Percentiles rank a stretch among this genome's conserved stretches.
phyloP scores from a whole-genome alignment of 1,140 invertebrate species.

The Drosophila teissieri region DNA sequence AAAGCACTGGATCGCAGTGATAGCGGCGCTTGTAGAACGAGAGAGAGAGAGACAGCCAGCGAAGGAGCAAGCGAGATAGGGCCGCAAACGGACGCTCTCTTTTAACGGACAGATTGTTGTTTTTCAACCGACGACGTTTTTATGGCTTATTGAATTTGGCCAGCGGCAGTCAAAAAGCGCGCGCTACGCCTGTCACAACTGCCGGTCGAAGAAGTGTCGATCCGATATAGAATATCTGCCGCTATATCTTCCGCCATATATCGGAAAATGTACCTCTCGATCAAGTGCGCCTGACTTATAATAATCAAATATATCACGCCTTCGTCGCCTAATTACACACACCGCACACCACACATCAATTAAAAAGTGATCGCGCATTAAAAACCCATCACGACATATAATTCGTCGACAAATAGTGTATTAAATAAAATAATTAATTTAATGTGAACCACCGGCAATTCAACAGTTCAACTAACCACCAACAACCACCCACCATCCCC shows the following conservation, averaged over 20 bases:
- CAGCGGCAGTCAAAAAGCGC: constrained; percentile 67
- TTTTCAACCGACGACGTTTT: constrained; percentile 55
- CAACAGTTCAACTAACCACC: neutral
- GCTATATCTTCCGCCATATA: constrained; percentile 2
- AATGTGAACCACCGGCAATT: constrained; percentile 28
- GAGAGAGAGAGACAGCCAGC: neutral
- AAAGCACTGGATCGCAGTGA: constrained; percentile 26
- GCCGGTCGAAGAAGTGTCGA: neutral
- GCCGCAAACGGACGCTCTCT: neutral
- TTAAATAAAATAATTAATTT: constrained; percentile 67
- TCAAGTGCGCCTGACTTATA: constrained; percentile 17
- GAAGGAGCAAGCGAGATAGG: constrained; percentile 40
- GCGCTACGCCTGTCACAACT: constrained; percentile 56
- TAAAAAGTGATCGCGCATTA: constrained; percentile 79
- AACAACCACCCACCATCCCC: neutral
- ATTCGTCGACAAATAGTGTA: constrained; percentile 49
- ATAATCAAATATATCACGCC: constrained; percentile 28
- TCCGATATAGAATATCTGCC: too few species aligned
- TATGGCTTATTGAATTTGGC: constrained; percentile 73
- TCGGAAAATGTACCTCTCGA: constrained; percentile 43
- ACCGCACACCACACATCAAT: constrained; percentile 48
- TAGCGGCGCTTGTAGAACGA: neutral
- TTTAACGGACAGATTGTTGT: constrained; percentile 37
- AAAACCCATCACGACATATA: constrained; percentile 71
- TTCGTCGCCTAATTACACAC: constrained; percentile 20